Percentiles rank a stretch among this genome's conserved stretches.
These are phyloP conservation scores for Scolopax rusticola DNA, from an alignment of 2,797 vertebrate species.

Conservation along the genomic window DNA sequence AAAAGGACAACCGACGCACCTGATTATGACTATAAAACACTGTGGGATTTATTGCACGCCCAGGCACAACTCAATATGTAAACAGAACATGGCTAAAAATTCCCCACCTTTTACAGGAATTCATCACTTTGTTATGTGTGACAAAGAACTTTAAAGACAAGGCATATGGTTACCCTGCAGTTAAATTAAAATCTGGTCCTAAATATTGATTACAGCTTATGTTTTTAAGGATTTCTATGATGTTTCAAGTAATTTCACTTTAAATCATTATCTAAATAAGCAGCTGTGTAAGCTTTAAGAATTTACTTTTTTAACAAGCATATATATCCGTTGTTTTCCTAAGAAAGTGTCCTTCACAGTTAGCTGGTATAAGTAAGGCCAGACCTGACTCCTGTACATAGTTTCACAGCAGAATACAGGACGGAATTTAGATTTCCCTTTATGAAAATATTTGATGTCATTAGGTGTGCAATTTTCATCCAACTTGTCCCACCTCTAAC, in stretches of 20 bases:
- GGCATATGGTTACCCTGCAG: neutral
- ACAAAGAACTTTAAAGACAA: neutral
- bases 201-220: neutral
- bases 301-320: neutral
- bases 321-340: neutral
- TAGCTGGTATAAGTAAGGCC: neutral
- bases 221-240: neutral
- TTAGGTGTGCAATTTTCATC: neutral
- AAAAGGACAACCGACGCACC: neutral
- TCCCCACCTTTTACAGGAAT: neutral
- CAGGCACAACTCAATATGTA: neutral
- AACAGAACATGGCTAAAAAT: neutral
- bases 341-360: neutral
- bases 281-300: neutral
- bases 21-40: neutral
- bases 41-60: neutral
- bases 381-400: rapidly evolving
- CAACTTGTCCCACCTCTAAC: neutral
- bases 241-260: neutral
- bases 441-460: neutral
- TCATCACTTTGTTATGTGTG: neutral
- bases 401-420: neutral
- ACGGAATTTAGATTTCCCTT: neutral
- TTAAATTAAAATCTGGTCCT: neutral
- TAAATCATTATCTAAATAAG: neutral